Evolutionary conservation across 2,113 vertebrate species (phyloP), one percentile per base, ranked within the genome.

Genomic region (Pao palembangensis): DNA sequence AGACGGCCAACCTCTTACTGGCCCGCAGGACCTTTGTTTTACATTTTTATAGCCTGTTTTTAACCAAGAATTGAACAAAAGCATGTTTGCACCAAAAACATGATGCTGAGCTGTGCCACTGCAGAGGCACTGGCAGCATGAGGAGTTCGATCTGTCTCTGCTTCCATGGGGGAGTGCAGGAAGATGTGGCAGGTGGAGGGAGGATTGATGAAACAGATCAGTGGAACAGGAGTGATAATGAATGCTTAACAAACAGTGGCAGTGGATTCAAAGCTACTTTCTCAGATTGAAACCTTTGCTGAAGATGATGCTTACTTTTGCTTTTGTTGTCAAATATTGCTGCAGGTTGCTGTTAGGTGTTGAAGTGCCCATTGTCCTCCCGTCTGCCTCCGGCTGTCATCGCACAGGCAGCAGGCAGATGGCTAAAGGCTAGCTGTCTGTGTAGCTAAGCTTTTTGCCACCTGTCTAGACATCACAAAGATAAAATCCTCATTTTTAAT

Each of bases 391-490:
- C 4, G 74, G 80, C 65, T 47, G 31, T 42, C 23, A 49, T 25
- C 18, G 67, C 50, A 69, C 54, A 70, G 78, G 66, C 63, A 55
- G 57, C 66, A 74, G 58, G 51, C 5, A 11, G 62, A 20, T 50
- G 55, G 48, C 63, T 44, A 67, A 67, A 51, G 70, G 71, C 55
- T 75, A 55, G 64, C 60, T 61, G 58, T 17, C 58, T 68, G 67
- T 56, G 58, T 67, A 55, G 71, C 78, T 55, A 43, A 64, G 69
- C 75, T 80, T 71, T 71, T 75, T 52, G 65, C 83, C 79, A 86
- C 85, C 83, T 85, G 85, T 85, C 86, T 79, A 85, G 81, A 86
- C 83, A 83, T 80, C 68, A 71, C 56, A 47, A 50, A 75, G 81
- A 87, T 87, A 87, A 72, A 56, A 69, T 81, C 67, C 47, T 18